Evolutionary conservation across 2,113 vertebrate species (phyloP).

Genomic region (Chloropsis hardwickii): DNA sequence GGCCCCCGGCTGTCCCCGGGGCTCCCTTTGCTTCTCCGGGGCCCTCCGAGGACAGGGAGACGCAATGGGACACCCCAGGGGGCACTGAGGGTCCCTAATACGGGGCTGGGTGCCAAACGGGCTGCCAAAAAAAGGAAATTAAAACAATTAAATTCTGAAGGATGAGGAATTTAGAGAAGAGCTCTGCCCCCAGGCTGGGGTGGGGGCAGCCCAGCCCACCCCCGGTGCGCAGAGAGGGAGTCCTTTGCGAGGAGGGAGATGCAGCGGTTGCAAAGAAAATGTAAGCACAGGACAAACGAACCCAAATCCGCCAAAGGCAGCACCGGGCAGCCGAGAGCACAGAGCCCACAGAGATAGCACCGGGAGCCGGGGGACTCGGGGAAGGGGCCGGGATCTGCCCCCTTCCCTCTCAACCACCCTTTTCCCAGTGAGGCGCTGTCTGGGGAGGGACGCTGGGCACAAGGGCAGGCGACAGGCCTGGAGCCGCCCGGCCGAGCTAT

Average conservation of each 20-base stretch:
- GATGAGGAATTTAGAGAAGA: neutral
- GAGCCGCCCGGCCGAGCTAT: neutral
- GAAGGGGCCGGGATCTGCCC: accelerated
- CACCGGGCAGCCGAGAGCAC: neutral
- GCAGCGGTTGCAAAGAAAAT: neutral
- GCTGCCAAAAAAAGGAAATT: neutral
- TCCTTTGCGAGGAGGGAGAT: neutral
- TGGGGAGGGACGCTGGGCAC: no score
- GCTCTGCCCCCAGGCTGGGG: neutral
- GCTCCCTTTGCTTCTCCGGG: neutral
- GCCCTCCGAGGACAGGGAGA: neutral
- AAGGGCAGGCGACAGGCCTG: neutral
- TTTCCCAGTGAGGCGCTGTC: neutral
- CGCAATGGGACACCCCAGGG: neutral
- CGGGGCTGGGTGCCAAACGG: neutral
- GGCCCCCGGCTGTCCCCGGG: neutral
- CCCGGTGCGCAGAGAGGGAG: neutral
- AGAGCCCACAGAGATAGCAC: neutral
- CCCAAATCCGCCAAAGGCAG: neutral
- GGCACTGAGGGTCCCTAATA: neutral
- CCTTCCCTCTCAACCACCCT: neutral
- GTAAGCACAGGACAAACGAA: neutral
- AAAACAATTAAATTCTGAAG: neutral
- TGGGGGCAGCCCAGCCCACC: neutral
- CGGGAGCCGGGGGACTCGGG: accelerated